A percentile compares a stretch with the other conserved stretches of the same genome.
Evolutionary conservation across 2,888 invertebrate species (phyloP).

Genomic region (Alloplasta piceator): DNA sequence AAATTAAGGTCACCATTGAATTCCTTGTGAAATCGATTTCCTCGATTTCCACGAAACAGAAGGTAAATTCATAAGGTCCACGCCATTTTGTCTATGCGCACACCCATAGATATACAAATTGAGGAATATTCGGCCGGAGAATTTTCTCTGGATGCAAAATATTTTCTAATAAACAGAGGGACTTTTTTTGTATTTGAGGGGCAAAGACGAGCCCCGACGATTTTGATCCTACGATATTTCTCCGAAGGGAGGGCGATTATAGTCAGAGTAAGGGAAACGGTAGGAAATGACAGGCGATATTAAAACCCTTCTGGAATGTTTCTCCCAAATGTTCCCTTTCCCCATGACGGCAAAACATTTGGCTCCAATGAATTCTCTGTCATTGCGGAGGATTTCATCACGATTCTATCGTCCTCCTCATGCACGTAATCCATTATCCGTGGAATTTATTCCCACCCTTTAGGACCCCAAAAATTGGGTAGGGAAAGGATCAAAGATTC

Average conservation of each 20-base stretch:
- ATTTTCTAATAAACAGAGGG: no score
- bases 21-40: no score
- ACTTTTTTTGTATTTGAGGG: no score
- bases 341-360: slow-evolving; percentile 65
- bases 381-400: slow-evolving; percentile 22
- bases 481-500: background rate
- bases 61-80: no score
- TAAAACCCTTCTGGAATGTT: slow-evolving; percentile 76
- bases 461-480: background rate
- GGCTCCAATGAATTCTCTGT: slow-evolving; percentile 34
- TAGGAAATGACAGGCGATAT: slow-evolving; percentile 75
- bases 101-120: no score
- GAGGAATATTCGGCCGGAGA: no score
- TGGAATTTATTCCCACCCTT: background rate
- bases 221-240: no score
- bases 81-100: no score
- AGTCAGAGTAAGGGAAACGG: slow-evolving; percentile 44
- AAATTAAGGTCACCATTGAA: no score
- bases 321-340: slow-evolving; percentile 60
- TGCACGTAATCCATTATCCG: background rate
- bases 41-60: no score
- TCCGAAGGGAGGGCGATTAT: slow-evolving; percentile 18
- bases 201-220: no score
- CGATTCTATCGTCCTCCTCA: slow-evolving; percentile 4
- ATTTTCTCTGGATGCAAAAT: no score